Percentiles rank a stretch among this genome's conserved stretches.
These are phyloP conservation scores for Turnix velox DNA, from an alignment of 2,113 vertebrate species.

Conservation along the genomic window DNA sequence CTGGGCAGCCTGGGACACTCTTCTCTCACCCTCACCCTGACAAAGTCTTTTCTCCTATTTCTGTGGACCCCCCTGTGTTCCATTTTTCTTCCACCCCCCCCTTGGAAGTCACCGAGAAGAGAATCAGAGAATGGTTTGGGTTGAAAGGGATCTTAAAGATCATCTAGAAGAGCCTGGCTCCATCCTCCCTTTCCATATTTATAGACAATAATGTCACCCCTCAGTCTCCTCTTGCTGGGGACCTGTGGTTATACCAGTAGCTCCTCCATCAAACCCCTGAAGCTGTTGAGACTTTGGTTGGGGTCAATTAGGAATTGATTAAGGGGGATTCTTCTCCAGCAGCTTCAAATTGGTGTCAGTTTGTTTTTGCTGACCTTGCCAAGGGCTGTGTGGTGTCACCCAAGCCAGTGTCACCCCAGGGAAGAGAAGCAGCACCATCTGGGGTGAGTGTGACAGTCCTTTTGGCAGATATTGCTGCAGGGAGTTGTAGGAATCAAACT, in stretches of 20 bases:
- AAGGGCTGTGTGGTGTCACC: accelerated
- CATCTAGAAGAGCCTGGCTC: no score
- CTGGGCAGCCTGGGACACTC: no score
- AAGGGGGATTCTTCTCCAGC: neutral
- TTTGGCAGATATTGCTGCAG: neutral
- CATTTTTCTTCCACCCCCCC: no score
- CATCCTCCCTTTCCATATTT: no score
- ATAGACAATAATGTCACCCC: no score
- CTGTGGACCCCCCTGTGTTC: no score
- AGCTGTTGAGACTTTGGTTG: neutral
- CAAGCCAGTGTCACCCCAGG: neutral
- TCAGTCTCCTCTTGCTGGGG: no score
- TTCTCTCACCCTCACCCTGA: no score
- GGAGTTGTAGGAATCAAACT: neutral
- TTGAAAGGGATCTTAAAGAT: no score
- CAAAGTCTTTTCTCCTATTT: no score
- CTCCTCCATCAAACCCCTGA: neutral
- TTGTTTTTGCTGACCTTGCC: neutral
- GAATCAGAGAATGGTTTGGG: no score
- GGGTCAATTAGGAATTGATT: neutral
- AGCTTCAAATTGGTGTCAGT: accelerated
- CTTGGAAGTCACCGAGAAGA: no score
- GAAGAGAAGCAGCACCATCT: neutral
- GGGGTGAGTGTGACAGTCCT: neutral
- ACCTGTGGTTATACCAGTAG: accelerated